Conservation (phyloP, 1,140 invertebrate species). For the Drosophila subpulchrella region DNA sequence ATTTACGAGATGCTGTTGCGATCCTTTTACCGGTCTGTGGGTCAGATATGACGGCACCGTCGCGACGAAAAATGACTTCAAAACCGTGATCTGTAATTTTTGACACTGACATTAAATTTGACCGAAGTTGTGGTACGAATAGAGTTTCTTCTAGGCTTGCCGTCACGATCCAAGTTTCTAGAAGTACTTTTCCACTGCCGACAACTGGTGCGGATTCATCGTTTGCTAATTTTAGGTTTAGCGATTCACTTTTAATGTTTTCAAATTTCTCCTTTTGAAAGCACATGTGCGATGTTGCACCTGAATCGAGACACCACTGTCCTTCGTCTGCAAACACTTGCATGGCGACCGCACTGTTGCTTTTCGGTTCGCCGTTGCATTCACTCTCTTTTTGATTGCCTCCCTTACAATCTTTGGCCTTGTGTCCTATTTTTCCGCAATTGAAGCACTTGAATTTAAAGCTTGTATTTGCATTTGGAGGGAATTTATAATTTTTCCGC, state of each 20-base stretch:
- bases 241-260: constrained; percentile 4
- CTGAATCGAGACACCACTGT: neutral
- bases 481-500: neutral
- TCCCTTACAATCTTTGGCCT: neutral
- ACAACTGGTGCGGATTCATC: too few relatives aligned
- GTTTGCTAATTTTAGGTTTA: constrained; percentile 5
- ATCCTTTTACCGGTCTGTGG: too few relatives aligned
- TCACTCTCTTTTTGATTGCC: neutral
- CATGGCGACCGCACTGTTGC: neutral
- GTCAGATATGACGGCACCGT: too few relatives aligned
- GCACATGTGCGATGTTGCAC: constrained; percentile 4
- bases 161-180: too few relatives aligned
- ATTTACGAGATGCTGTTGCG: too few relatives aligned
- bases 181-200: too few relatives aligned
- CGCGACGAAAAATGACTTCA: too few relatives aligned
- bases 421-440: neutral
- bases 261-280: constrained; percentile 18
- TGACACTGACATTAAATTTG: too few relatives aligned
- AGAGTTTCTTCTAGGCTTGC: too few relatives aligned
- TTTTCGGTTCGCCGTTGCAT: neutral
- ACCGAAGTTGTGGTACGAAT: too few relatives aligned
- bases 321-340: neutral
- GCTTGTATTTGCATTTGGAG: neutral
- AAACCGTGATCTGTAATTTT: too few relatives aligned
- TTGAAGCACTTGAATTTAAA: neutral